Conservation (phyloP, 2,888 invertebrate species). For the Ophion costatus region DNA sequence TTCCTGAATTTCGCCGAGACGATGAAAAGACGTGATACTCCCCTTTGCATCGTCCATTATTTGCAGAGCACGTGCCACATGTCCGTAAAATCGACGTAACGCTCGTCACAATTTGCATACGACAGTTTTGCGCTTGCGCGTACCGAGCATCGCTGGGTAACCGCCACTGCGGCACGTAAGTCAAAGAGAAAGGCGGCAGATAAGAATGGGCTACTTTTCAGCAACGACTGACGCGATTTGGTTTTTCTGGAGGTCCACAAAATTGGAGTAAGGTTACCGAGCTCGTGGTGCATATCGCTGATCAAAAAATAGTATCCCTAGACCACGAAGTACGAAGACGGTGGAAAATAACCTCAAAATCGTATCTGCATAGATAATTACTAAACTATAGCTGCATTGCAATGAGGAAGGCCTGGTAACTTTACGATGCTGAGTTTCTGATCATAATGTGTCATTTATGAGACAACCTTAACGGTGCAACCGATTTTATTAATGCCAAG, state of each 20-base stretch:
- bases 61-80: too few species aligned
- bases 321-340: background rate
- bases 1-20: too few species aligned
- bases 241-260: too few species aligned
- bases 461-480: background rate
- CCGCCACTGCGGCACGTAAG: constrained; percentile 21
- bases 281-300: too few species aligned
- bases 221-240: background rate
- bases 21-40: too few species aligned
- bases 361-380: background rate
- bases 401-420: background rate
- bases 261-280: too few species aligned
- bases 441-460: constrained; percentile 1
- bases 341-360: background rate
- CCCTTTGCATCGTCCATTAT: too few species aligned
- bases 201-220: constrained; percentile 6
- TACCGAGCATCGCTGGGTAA: background rate
- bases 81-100: background rate
- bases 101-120: background rate
- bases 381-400: background rate
- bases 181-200: constrained; percentile 17
- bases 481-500: background rate
- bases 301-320: too few species aligned
- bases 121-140: too few species aligned
- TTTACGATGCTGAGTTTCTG: background rate